Conservation (phyloP, 1,140 invertebrate species). For the Trichoplusia ni region DNA sequence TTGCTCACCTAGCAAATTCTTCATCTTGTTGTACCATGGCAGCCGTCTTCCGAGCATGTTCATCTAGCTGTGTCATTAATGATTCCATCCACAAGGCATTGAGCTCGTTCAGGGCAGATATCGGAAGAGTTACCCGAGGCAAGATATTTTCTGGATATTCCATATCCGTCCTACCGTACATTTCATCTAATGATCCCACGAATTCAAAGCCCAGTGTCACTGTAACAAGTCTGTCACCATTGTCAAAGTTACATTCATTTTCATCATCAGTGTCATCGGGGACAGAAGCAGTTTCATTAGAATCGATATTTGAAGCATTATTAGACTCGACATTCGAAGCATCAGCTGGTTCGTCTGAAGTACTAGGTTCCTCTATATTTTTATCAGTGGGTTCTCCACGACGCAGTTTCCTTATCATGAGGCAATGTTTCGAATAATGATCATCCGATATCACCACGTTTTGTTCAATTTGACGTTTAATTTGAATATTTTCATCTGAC, state of each 20-base stretch:
- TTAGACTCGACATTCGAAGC: neutral
- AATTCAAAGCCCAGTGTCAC: slow-evolving; percentile 83
- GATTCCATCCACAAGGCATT: slow-evolving; percentile 87
- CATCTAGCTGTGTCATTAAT: slow-evolving; percentile 84
- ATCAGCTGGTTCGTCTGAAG: neutral
- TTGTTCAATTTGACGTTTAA: slow-evolving; percentile 83
- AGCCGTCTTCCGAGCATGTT: slow-evolving; percentile 81
- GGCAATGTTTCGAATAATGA: slow-evolving; percentile 83
- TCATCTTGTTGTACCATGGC: slow-evolving; percentile 85
- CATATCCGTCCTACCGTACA: slow-evolving; percentile 81
- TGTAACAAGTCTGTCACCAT: slow-evolving; percentile 53
- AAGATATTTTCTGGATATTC: slow-evolving; percentile 77
- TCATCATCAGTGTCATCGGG: neutral
- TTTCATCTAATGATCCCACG: slow-evolving; percentile 81
- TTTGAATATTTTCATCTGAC: slow-evolving; percentile 57
- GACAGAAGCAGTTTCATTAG: too few relatives aligned
- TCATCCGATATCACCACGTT: slow-evolving; percentile 83
- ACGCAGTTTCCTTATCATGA: slow-evolving; percentile 82
- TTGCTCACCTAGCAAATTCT: slow-evolving; percentile 82
- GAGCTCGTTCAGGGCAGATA: slow-evolving; percentile 84
- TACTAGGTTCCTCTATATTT: slow-evolving; percentile 15
- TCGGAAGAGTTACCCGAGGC: slow-evolving; percentile 85
- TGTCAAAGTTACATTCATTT: slow-evolving; percentile 31
- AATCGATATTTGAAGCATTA: neutral
- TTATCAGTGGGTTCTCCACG: slow-evolving; percentile 59